Conservation (phyloP, 1,140 invertebrate species). For the Panulirus ornatus region DNA sequence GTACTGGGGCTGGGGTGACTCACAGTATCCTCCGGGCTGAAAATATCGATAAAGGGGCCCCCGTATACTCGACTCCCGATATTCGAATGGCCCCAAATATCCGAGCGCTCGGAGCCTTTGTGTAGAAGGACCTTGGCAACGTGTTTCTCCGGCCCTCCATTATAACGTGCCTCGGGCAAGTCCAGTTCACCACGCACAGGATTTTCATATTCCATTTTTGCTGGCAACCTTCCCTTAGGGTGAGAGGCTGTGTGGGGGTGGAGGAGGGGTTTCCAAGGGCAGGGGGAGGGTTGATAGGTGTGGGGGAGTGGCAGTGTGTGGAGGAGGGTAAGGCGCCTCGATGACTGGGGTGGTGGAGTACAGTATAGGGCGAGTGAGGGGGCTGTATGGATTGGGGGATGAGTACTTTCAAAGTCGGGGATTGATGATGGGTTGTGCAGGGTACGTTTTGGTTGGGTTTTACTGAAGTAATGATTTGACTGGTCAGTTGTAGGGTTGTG, state of each 20-base stretch:
- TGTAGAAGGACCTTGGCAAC: background rate
- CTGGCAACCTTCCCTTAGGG: background rate
- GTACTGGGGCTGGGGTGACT: no score
- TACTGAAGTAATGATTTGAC: no score
- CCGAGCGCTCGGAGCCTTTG: background rate
- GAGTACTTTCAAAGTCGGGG: no score
- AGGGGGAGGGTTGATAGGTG: background rate
- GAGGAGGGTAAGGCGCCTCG: background rate
- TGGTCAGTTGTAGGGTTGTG: no score
- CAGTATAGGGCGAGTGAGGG: no score
- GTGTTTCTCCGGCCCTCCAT: slow-evolving; percentile 20
- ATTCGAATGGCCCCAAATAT: background rate
- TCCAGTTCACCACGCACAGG: slow-evolving; percentile 5
- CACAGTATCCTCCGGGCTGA: no score
- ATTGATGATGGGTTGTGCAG: no score
- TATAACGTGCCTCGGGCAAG: slow-evolving; percentile 32
- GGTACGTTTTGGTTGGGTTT: no score
- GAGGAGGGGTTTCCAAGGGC: background rate
- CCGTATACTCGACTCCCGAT: no score
- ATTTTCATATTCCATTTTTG: slow-evolving; percentile 47
- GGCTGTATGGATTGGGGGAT: background rate
- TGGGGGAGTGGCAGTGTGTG: background rate
- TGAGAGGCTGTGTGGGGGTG: background rate
- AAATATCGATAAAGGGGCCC: no score
- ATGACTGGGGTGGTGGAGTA: background rate